phyloP scores from a whole-genome alignment of 2,113 vertebrate species.

The Hippolais icterina region DNA sequence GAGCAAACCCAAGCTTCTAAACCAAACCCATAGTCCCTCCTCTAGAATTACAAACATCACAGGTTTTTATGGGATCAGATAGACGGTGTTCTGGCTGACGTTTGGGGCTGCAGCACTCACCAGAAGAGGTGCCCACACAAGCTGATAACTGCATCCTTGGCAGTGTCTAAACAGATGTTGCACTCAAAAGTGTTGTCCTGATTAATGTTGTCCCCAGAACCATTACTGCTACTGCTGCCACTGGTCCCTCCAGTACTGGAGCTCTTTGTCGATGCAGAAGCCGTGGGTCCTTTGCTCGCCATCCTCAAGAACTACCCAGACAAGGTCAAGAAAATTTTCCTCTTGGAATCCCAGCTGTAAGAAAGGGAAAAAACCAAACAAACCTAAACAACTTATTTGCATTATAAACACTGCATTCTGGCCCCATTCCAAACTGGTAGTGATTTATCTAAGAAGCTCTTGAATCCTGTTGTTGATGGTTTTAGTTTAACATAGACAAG shows the following conservation, averaged over 20 bases:
- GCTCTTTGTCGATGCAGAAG: conserved; percentile 79
- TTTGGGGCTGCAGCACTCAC: conserved; percentile 65
- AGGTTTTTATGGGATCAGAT: neutral
- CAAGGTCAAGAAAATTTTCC: neutral
- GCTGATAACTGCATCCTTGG: conserved; percentile 98
- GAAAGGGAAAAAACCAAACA: neutral
- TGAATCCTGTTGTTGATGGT: conserved; percentile 13
- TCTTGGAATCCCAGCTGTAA: conserved; percentile 38
- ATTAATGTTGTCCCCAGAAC: conserved; percentile 76
- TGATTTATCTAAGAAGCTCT: neutral
- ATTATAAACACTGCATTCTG: neutral
- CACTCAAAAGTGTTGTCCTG: conserved; percentile 98
- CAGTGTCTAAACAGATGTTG: conserved; percentile 97
- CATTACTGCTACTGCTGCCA: conserved; percentile 75
- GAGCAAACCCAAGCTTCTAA: neutral
- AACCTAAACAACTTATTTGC: neutral
- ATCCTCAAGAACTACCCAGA: conserved; percentile 67
- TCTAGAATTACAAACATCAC: neutral
- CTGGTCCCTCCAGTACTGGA: conserved; percentile 80
- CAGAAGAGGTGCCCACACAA: conserved; percentile 98
- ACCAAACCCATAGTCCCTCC: neutral
- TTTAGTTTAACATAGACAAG: neutral
- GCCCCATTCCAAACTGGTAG: neutral
- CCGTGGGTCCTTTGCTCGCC: conserved; percentile 84
- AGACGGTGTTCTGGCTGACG: neutral